Base-by-base conservation (phyloP, 2,888 invertebrate genomes). In the Diploptera punctata region DNA sequence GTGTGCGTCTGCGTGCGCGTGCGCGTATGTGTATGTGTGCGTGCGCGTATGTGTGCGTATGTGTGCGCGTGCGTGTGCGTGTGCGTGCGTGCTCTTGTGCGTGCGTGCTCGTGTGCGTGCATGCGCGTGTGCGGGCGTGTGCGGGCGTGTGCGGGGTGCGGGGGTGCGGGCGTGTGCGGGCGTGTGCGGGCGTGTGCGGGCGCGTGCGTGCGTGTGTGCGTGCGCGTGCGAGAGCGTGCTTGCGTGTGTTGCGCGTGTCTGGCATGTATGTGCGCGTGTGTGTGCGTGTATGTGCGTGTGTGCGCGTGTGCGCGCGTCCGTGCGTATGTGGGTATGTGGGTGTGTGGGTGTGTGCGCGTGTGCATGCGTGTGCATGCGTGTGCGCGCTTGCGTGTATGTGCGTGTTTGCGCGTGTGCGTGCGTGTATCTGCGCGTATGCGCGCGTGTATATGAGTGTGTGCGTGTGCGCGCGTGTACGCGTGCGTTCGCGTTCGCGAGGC, bases 401-500 rank as follows among this genome's bases (percentile, higher is more conserved):
- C n/a, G n/a, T n/a, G n/a, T n/a, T n/a, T n/a, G n/a, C n/a, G n/a
- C n/a, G 16, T 68, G 38, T 24, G 54, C 31, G 38, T 68, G 54
- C 54, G 38, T 68, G 54, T 68, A 26, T 68, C 26, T 68, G 38
- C 18, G 68, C 68, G 38, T 31, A 65, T 69, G 38, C 31, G 68
- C 65, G 47, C 68, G n/a, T n/a, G n/a, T n/a, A n/a, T n/a, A n/a
- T n/a, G n/a, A n/a, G n/a, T n/a, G n/a, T n/a, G n/a, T n/a, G 68
- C 68, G 26, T 68, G 65, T 68, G 47, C 43, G 16, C 67, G 24
- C 9, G 21, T 67, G 61, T 67, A 49, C 29, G 43, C 29, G 18
- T 61, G 38, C 67, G 67, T 67, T 18, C n/a, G 67, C 29, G 61
- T 67, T 16, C n/a, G 24, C 10, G 18, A 38, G 21, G 67, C 61